These are phyloP conservation scores for Chromis chromis DNA, from an alignment of 2,797 vertebrate species.

Conservation along the genomic window DNA sequence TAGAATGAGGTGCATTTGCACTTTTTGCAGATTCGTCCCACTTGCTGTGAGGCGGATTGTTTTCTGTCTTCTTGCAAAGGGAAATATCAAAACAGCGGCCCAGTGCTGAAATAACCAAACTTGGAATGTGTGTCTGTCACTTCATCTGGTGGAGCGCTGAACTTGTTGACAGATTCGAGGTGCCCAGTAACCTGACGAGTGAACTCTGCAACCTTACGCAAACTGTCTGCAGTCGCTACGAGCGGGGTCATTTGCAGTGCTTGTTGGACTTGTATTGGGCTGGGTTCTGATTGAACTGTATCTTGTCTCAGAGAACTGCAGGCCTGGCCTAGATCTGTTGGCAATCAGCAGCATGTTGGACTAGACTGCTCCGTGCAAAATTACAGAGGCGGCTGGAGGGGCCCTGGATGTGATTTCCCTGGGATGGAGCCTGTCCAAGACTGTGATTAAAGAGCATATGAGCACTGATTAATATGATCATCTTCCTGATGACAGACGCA, in stretches of 20 bases:
- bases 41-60: conserved; percentile 31
- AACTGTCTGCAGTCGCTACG: conserved; percentile 26
- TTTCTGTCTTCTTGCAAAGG: conserved; percentile 28
- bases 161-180: conserved; percentile 43
- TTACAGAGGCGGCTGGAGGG: conserved; percentile 61
- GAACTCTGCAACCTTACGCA: neutral
- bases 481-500: conserved; percentile 73
- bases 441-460: conserved; percentile 83
- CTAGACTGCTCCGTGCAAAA: conserved; percentile 48
- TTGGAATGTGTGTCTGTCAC: conserved; percentile 15
- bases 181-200: conserved; percentile 11
- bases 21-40: conserved; percentile 43
- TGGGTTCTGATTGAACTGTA: conserved; percentile 44
- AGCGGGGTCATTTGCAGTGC: conserved; percentile 38
- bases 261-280: conserved; percentile 24
- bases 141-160: conserved; percentile 1
- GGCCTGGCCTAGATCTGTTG: conserved; percentile 63
- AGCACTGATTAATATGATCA: conserved; percentile 80
- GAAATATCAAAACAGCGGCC: conserved; percentile 26
- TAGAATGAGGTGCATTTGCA: conserved; percentile 41
- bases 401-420: conserved; percentile 68
- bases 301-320: conserved; percentile 46
- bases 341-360: conserved; percentile 65
- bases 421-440: conserved; percentile 69
- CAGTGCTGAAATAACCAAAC: conserved; percentile 12